Conservation (phyloP, 2,113 vertebrate genomes). For the Neodon shergylaensis region DNA sequence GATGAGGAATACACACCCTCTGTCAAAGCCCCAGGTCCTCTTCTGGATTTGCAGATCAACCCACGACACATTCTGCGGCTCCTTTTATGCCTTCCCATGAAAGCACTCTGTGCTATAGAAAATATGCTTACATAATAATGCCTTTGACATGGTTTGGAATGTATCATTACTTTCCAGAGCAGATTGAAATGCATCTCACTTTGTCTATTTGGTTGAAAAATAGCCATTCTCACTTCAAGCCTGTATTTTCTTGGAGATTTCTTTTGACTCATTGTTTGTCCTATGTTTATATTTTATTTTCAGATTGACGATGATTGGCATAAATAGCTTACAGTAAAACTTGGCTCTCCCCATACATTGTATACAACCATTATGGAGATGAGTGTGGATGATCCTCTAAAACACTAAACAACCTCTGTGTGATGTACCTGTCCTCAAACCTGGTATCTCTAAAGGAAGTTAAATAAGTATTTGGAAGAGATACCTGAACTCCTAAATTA, state of each 20-base stretch:
- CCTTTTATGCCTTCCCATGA: background rate
- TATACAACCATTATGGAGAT: background rate
- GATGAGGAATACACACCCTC: background rate
- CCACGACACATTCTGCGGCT: background rate
- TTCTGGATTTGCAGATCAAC: background rate
- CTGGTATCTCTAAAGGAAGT: background rate
- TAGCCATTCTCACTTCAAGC: background rate
- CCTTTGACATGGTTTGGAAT: background rate
- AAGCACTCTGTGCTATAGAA: background rate
- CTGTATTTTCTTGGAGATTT: background rate
- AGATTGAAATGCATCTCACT: background rate
- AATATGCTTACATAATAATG: background rate
- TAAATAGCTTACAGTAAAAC: background rate
- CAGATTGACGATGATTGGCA: background rate
- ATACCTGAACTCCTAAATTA: background rate
- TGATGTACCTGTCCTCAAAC: background rate
- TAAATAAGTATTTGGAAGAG: background rate
- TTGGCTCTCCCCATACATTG: background rate
- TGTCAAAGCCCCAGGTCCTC: background rate
- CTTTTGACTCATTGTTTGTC: background rate
- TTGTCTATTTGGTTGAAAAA: background rate
- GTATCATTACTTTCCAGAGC: background rate
- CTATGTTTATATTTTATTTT: slow-evolving; percentile 2
- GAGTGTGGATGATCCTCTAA: background rate
- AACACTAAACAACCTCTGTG: background rate